A percentile compares a stretch with the other conserved stretches of the same genome.
These are phyloP conservation scores for Parotocinclus haroldoi DNA, from an alignment of 2,797 vertebrate species.

Conservation along the genomic window DNA sequence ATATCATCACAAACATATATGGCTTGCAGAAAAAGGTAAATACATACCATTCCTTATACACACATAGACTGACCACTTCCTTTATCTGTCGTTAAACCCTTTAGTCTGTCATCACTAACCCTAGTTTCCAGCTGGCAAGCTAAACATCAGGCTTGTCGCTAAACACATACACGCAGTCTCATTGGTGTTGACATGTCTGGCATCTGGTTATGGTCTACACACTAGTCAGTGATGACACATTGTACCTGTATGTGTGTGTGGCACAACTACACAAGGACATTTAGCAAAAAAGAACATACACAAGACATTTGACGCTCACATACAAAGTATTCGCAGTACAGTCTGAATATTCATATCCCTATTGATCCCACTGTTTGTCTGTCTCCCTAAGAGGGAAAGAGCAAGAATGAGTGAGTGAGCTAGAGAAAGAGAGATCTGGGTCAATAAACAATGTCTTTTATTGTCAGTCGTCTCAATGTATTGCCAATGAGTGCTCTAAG, in stretches of 20 bases:
- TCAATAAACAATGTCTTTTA: conserved; percentile 45
- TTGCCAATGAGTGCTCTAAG: conserved; percentile 47
- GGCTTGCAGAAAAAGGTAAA: background rate
- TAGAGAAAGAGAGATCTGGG: conserved; percentile 8
- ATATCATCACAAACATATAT: background rate
- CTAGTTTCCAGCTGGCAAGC: conserved; percentile 61
- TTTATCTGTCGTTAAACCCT: conserved; percentile 58
- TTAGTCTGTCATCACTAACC: conserved; percentile 50
- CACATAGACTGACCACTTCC: conserved; percentile 41
- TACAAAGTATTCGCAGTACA: conserved; percentile 2
- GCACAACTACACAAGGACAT: conserved; percentile 16
- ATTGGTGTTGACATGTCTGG: conserved; percentile 64
- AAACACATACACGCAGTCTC: conserved; percentile 58
- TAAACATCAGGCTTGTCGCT: conserved; percentile 67
- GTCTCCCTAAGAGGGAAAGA: conserved; percentile 1
- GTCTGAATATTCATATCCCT: conserved; percentile 15
- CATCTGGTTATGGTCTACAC: conserved; percentile 57
- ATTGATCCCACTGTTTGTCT: conserved; percentile 14
- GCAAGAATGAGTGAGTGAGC: conserved; percentile 3
- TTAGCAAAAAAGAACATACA: conserved; percentile 2
- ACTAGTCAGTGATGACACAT: conserved; percentile 29
- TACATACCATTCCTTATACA: conserved; percentile 22
- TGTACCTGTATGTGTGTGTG: conserved; percentile 1
- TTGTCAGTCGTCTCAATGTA: conserved; percentile 57
- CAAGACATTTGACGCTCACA: background rate